phyloP scores from a whole-genome alignment of 2,888 invertebrate genomes.

The Fabriciana adippe region DNA sequence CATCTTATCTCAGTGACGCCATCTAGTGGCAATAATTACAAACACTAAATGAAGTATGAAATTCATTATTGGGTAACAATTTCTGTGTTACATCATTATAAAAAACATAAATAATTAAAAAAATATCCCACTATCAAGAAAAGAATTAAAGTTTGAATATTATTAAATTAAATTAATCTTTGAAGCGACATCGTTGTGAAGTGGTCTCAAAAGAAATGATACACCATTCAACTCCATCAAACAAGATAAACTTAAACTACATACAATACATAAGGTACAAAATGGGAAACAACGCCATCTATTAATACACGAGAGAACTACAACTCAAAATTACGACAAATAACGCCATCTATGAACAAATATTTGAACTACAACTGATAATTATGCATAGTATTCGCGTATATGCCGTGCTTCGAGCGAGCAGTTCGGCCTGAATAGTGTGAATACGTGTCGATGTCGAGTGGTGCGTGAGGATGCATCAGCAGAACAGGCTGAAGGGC shows the following conservation, averaged over 20 bases:
- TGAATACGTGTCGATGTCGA: slow-evolving; percentile 88
- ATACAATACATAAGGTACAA: neutral
- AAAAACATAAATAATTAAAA: neutral
- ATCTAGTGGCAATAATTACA: slow-evolving; percentile 11
- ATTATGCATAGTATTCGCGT: slow-evolving; percentile 86
- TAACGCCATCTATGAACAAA: slow-evolving; percentile 37
- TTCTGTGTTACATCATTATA: neutral
- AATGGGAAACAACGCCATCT: slow-evolving; percentile 46
- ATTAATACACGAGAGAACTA: neutral
- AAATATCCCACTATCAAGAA: neutral
- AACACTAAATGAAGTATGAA: neutral
- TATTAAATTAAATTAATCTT: neutral
- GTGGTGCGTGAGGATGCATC: slow-evolving; percentile 86
- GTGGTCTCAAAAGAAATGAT: too few relatives aligned
- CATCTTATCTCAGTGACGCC: neutral
- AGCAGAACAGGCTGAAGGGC: slow-evolving; percentile 93
- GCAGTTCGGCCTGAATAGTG: slow-evolving; percentile 89
- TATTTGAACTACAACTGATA: slow-evolving; percentile 80
- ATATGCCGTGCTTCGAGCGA: slow-evolving; percentile 83
- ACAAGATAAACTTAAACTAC: neutral
- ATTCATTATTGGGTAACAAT: neutral
- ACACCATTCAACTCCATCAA: too few relatives aligned
- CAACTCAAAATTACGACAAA: slow-evolving; percentile 10
- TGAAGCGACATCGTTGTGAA: neutral
- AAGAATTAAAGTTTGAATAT: neutral